phyloP scores from a whole-genome alignment of 1,140 invertebrate genomes.

The Doryteuthis pealeii region DNA sequence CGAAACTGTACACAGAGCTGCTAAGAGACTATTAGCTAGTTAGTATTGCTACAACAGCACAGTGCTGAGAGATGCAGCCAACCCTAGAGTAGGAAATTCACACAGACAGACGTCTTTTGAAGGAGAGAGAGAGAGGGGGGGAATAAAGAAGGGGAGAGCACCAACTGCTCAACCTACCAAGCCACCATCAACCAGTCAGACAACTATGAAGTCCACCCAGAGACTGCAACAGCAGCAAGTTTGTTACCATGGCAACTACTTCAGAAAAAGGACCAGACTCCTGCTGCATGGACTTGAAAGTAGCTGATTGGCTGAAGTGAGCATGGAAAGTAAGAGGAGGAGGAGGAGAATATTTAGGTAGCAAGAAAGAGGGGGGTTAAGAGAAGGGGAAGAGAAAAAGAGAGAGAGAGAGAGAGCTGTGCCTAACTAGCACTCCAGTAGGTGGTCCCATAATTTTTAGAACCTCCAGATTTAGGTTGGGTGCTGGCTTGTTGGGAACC shows the following conservation, averaged over 20 bases:
- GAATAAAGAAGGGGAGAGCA: neutral
- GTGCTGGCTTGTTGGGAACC: constrained; percentile 15
- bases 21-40: constrained; percentile 14
- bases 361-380: too few species aligned
- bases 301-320: too few species aligned
- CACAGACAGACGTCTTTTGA: constrained; percentile 1
- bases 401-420: neutral
- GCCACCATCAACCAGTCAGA: too few species aligned
- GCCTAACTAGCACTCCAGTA: constrained; percentile 18
- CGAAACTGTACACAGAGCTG: constrained; percentile 13
- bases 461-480: constrained; percentile 14
- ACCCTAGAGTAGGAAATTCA: constrained; percentile 7
- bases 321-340: too few species aligned
- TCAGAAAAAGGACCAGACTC: neutral
- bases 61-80: constrained; percentile 9
- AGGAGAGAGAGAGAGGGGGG: neutral
- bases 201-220: neutral
- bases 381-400: too few species aligned
- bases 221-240: neutral
- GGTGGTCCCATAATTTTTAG: constrained; percentile 15
- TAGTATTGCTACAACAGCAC: constrained; percentile 13
- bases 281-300: neutral
- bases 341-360: too few species aligned
- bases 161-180: too few species aligned
- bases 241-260: neutral